A percentile compares a stretch with the other conserved stretches of the same genome.
phyloP scores from a whole-genome alignment of 2,797 vertebrate genomes.

The Orientallactaga sibirica region DNA sequence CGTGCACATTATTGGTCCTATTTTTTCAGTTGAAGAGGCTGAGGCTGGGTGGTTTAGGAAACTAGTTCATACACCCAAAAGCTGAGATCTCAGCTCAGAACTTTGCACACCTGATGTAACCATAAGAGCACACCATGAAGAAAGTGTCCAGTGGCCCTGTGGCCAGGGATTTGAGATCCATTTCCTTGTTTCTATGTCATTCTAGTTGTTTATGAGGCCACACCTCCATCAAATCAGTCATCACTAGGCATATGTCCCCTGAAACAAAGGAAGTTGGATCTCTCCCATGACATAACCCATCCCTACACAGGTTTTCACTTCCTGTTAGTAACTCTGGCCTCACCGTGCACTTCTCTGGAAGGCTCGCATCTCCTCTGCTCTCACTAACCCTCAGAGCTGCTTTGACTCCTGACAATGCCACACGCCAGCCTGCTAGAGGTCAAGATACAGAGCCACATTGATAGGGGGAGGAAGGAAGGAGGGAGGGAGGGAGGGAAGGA shows the following conservation, averaged over 20 bases:
- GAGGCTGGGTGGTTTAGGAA: background rate
- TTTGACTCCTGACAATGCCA: slow-evolving; percentile 54
- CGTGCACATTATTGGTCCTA: background rate
- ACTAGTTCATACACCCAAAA: background rate
- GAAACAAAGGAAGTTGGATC: background rate
- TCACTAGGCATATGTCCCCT: background rate
- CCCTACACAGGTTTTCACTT: slow-evolving; percentile 48
- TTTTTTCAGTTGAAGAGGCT: background rate
- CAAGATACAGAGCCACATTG: slow-evolving; percentile 57
- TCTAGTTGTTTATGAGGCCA: slow-evolving; percentile 35
- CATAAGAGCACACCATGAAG: background rate
- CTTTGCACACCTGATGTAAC: rapidly evolving
- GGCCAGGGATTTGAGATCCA: background rate
- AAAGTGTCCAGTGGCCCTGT: rapidly evolving
- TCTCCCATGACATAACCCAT: background rate
- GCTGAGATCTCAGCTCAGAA: background rate
- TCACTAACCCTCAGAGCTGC: slow-evolving; percentile 64
- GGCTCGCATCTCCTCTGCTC: slow-evolving; percentile 53
- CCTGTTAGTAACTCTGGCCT: slow-evolving; percentile 45
- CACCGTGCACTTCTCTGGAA: slow-evolving; percentile 56
- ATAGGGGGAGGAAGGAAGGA: background rate
- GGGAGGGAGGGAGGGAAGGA: background rate
- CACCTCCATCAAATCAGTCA: background rate
- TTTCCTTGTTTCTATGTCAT: background rate
- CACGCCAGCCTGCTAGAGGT: slow-evolving; percentile 75